Evolutionary conservation across 92 coral and sea anemone species (phyloP), one percentile per base, ranked within the genome.

Genomic region (Porites cylindrica): DNA sequence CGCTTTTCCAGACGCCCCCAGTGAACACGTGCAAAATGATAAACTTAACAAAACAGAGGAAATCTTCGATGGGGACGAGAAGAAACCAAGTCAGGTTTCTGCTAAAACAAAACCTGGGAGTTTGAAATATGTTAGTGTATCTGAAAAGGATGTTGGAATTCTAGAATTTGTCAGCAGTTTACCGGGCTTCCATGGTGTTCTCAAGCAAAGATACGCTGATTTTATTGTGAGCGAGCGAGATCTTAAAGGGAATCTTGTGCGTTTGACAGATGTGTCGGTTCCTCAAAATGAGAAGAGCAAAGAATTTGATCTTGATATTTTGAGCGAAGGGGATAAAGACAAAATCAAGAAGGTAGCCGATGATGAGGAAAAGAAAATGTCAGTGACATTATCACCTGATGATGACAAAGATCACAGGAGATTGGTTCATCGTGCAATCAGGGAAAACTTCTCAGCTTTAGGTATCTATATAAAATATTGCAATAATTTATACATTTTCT

Each of bases 151-250:
- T 78, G 98, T 93, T 10, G 98, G 98, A 12, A 97, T 97, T 51
- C 72, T 87, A 17, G 96, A 93, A 86, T 97, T 90, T 78, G 76
- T 93, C 32, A 86, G 96, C 82, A 68, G 60, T 21, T 94, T 95
- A 74, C 82, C 88, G 79, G 99, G 99, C 16, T 97, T 97, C 79
- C 91, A 85, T 64, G 99, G 97, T 1, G 91, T 92, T 23, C 78
- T 97, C 54, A 97, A 97, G 81, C 99, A 97, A 79, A 83, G 99
- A 81, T 97, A 90, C 67, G 94, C 95, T 0, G 99, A 97, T 76
- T 97, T 97, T 54, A 54, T 97, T 52, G 99, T 97, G 14, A 90
- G 91, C 38, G 99, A 97, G 64, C 80, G 97, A 14, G 95, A 95
- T 88, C 56, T 79, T 14, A 70, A 84, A 65, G 98, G 98, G 3